These are phyloP conservation scores for Apostichopus californicus DNA, from an alignment of 35 echinoderm and acorn worm species.

Conservation along the genomic window DNA sequence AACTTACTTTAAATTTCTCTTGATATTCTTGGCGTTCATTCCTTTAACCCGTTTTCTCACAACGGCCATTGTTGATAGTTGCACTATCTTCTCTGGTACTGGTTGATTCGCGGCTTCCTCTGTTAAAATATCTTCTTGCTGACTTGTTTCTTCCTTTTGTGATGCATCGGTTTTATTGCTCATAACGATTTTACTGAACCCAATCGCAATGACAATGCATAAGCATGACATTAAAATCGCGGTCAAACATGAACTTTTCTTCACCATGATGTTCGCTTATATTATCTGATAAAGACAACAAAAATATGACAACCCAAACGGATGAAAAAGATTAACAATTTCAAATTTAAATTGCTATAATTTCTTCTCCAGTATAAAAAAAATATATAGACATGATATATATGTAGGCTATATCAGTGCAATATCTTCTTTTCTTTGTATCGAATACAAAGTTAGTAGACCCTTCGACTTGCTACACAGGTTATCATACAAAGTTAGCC, in stretches of 20 bases:
- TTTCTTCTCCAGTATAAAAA: too few species aligned
- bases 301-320: too few species aligned
- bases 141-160: not conserved
- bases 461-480: too few species aligned
- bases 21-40: not conserved
- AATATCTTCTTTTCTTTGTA: too few species aligned
- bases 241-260: constrained; percentile 6
- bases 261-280: not conserved
- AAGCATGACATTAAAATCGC: not conserved
- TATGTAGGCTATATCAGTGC: too few species aligned
- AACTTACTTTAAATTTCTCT: constrained; percentile 33
- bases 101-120: not conserved
- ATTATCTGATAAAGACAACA: too few species aligned
- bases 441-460: too few species aligned
- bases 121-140: not conserved
- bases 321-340: too few species aligned
- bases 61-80: not conserved
- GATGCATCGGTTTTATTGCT: not conserved
- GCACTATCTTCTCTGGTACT: not conserved
- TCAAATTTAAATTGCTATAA: too few species aligned
- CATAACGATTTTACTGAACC: constrained; percentile 22
- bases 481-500: too few species aligned
- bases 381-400: too few species aligned
- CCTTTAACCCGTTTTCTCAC: constrained; percentile 19
- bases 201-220: constrained; percentile 30